phyloP scores from a whole-genome alignment of 2,888 invertebrate species.

The Eristalinus sepulchralis region DNA sequence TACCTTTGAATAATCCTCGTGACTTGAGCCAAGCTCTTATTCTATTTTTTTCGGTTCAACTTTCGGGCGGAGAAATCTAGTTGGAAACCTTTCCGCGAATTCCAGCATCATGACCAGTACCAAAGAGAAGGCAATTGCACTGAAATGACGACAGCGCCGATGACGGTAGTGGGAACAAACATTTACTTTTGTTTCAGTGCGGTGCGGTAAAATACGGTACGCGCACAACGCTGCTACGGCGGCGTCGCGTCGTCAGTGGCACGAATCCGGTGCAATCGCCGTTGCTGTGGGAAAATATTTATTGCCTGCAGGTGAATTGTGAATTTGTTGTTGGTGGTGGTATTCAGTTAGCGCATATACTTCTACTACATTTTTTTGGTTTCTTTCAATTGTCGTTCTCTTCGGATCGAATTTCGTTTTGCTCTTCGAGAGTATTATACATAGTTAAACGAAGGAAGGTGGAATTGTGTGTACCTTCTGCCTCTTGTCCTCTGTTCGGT shows the following conservation, averaged over 20 bases:
- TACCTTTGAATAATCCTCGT: conserved; percentile 59
- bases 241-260: conserved; percentile 24
- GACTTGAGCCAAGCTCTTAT: conserved; percentile 50
- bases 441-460: conserved; percentile 46
- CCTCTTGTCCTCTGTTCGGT: conserved; percentile 20
- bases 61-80: conserved; percentile 49
- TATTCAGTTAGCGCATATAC: conserved; percentile 12
- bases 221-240: conserved; percentile 23
- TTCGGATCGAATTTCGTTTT: conserved; percentile 9
- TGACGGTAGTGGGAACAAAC: conserved; percentile 49
- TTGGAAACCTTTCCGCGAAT: conserved; percentile 37
- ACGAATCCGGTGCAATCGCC: conserved; percentile 32
- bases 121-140: conserved; percentile 21
- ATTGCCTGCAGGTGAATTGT: conserved; percentile 52
- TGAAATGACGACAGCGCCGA: conserved; percentile 27
- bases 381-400: conserved; percentile 32
- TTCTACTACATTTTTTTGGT: neutral
- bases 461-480: conserved; percentile 4
- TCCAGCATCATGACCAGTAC: conserved; percentile 23
- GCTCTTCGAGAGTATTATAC: conserved; percentile 2
- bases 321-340: conserved; percentile 16
- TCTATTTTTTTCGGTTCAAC: conserved; percentile 30
- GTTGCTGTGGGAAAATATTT: conserved; percentile 53
- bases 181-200: conserved; percentile 59
- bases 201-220: conserved; percentile 16